These are phyloP conservation scores for Drosophila incognita DNA, from an alignment of 2,888 invertebrate genomes.

Conservation along the genomic window DNA sequence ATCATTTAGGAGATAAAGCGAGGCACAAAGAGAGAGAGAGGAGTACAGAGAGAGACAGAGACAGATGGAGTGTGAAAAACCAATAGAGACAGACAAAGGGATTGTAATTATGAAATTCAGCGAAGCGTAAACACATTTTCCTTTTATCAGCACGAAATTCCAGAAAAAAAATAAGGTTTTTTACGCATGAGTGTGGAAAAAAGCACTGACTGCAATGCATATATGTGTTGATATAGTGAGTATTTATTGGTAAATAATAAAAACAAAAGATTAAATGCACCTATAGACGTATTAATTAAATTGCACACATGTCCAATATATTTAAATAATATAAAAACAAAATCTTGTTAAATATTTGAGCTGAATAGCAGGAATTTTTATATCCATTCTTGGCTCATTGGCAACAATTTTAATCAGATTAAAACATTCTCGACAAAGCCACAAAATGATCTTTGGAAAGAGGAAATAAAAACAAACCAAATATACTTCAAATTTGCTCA, in stretches of 20 bases:
- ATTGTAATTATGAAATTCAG: slow-evolving; percentile 59
- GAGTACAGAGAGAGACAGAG: background rate
- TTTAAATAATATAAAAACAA: background rate
- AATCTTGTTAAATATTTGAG: background rate
- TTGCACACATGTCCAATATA: background rate
- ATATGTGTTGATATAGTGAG: slow-evolving; percentile 25
- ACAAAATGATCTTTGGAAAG: slow-evolving; percentile 6
- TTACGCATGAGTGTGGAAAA: slow-evolving; percentile 14
- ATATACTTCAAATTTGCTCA: slow-evolving; percentile 35
- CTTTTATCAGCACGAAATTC: slow-evolving; percentile 46
- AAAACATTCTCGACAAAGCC: background rate
- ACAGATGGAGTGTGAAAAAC: background rate
- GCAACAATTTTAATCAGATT: background rate
- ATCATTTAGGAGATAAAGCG: slow-evolving; percentile 13
- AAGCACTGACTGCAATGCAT: slow-evolving; percentile 49
- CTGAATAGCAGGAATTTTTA: background rate
- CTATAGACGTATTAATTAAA: slow-evolving; percentile 10
- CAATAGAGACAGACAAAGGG: slow-evolving; percentile 9
- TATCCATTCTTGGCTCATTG: background rate
- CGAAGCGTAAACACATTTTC: slow-evolving; percentile 38
- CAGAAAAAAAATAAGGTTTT: slow-evolving; percentile 12
- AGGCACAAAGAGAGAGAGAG: background rate
- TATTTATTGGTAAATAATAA: background rate
- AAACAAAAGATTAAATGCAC: slow-evolving; percentile 30
- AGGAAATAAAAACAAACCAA: background rate